A percentile compares a stretch with the other conserved stretches of the same genome.
These are phyloP conservation scores for Zonotrichia leucophrys DNA, from an alignment of 2,113 vertebrate species.

Conservation along the genomic window DNA sequence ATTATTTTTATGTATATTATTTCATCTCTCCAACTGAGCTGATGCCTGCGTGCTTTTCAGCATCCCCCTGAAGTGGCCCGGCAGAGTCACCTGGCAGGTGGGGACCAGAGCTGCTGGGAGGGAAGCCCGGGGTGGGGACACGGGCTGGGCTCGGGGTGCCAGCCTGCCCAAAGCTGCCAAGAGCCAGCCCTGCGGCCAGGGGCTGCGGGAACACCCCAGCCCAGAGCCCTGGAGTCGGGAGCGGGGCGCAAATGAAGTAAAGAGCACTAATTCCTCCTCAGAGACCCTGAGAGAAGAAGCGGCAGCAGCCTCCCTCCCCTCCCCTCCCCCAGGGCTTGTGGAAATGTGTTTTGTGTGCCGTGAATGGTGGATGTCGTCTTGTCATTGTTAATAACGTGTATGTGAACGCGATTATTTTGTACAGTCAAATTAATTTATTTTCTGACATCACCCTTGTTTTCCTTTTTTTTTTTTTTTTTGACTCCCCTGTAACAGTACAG, in stretches of 20 bases:
- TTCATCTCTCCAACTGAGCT: background rate
- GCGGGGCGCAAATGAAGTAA: slow-evolving; percentile 80
- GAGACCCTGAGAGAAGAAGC: slow-evolving; percentile 85
- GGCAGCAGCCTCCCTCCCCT: slow-evolving; percentile 77
- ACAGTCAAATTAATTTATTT: slow-evolving; percentile 98
- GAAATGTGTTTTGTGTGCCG: slow-evolving; percentile 87
- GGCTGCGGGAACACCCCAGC: background rate
- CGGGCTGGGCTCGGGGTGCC: background rate
- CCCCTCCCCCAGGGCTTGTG: slow-evolving; percentile 85
- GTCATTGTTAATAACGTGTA: slow-evolving; percentile 83
- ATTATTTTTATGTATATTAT: background rate
- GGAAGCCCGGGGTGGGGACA: background rate
- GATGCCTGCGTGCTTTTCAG: background rate
- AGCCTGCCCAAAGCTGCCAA: too few species aligned
- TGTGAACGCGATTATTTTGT: slow-evolving; percentile 88
- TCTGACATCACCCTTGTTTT: slow-evolving; percentile 74
- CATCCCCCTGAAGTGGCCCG: background rate
- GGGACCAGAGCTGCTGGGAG: background rate
- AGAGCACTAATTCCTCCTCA: slow-evolving; percentile 89
- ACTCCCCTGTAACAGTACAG: slow-evolving; percentile 82
- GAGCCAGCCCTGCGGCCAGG: background rate
- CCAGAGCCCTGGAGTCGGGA: background rate
- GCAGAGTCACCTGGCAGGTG: background rate
- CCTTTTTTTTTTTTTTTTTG: background rate
- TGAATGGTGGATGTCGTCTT: slow-evolving; percentile 90